Evolutionary conservation across 2,797 vertebrate genomes (phyloP), one percentile per base, ranked within the genome.

Genomic region (Cirrhinus mrigala): DNA sequence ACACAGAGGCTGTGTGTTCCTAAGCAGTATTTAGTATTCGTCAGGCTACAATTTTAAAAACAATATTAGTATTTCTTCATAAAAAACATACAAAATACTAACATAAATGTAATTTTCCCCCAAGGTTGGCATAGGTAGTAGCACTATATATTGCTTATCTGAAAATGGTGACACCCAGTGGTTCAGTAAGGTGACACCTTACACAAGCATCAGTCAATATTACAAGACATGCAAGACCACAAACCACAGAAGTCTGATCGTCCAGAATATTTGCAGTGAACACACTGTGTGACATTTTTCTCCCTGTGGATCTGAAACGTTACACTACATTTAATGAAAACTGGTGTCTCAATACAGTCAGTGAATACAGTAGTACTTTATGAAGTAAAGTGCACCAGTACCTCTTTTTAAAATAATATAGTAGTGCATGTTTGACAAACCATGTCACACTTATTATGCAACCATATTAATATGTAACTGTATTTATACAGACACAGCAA

Each of bases 381-480:
- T 33, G 27, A 29, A 15, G 27, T 52, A 4, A 88, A 74, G 0
- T 90, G 92, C 12, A 93, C 92, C 37, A 91, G 95, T 95, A 86
- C 96, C 95, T 80, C 94, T 95, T 88, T 96, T 95, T 89, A 96
- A 89, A 81, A 88, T 91, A 84, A 94, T 85, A 18, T 96, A 96
- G 91, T 46, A 66, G 29, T 96, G 95, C 95, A 96, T 89, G 16
- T 54, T 27, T 82, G 76, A 85, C n/a, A 75, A 80, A 83, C 22
- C 15, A 71, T 62, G 14, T 76, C 40, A 33, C 68, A 73, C 22
- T 54, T 62, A 79, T 54, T 76, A 54, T 76, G 44, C 29, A 29
- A 37, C 16, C 6, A 40, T 56, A 77, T 48, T 40, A 69, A 16
- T 22, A 69, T 44, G 33, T 24, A 54, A 68, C 29, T 37, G 29